A percentile compares a stretch with the other conserved stretches of the same genome.
These are phyloP conservation scores for Pangasius djambal DNA, from an alignment of 2,797 vertebrate species.

Conservation along the genomic window DNA sequence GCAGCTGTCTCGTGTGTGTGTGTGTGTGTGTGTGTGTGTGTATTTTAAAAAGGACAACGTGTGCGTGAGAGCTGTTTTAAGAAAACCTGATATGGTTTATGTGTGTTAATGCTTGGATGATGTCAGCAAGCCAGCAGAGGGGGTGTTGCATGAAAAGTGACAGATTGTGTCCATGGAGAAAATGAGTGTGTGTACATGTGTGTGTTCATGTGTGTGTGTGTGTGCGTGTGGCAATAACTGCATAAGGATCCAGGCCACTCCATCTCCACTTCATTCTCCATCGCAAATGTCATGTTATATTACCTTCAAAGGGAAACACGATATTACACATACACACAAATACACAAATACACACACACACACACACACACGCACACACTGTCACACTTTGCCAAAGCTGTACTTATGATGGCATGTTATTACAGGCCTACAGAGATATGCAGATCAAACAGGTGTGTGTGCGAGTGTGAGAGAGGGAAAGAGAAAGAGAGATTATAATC, in stretches of 20 bases:
- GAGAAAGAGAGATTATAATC: slow-evolving; percentile 28
- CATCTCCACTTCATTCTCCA: slow-evolving; percentile 54
- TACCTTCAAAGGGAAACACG: slow-evolving; percentile 52
- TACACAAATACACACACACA: slow-evolving; percentile 26
- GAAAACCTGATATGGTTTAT: slow-evolving; percentile 3
- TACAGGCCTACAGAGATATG: slow-evolving; percentile 49
- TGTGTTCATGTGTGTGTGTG: neutral
- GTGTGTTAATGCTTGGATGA: slow-evolving; percentile 17
- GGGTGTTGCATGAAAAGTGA: slow-evolving; percentile 16
- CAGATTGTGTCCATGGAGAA: slow-evolving; percentile 9
- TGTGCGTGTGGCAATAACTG: slow-evolving; percentile 44
- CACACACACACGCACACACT: slow-evolving; percentile 25
- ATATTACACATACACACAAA: slow-evolving; percentile 42
- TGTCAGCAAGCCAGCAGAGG: neutral
- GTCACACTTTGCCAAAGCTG: slow-evolving; percentile 39
- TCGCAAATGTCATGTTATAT: slow-evolving; percentile 57
- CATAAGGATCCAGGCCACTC: slow-evolving; percentile 56
- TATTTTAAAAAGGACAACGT: neutral
- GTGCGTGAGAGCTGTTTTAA: neutral
- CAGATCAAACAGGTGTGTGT: slow-evolving; percentile 50
- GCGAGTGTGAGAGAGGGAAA: slow-evolving; percentile 17
- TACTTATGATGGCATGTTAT: slow-evolving; percentile 52
- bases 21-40: neutral
- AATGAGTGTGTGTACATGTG: slow-evolving; percentile 27
- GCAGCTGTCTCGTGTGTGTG: neutral